These are phyloP conservation scores for Drosophila kikkawai DNA, from an alignment of 1,140 invertebrate genomes.

Conservation along the genomic window DNA sequence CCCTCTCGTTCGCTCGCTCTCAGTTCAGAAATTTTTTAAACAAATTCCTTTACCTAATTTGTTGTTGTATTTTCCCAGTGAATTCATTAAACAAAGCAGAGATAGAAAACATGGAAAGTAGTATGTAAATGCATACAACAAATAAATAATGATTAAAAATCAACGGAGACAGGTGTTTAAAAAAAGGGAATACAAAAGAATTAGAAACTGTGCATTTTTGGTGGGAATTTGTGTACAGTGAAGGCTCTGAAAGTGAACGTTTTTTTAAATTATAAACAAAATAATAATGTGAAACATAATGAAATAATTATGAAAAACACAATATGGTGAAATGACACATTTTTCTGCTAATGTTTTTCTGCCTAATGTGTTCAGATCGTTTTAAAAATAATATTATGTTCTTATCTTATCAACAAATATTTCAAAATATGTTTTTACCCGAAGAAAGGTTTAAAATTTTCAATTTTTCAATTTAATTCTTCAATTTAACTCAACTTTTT, in stretches of 20 bases:
- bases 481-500: no score
- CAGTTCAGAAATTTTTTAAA: slow-evolving; percentile 25
- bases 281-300: background rate
- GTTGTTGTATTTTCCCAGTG: slow-evolving; percentile 21
- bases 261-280: no score
- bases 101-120: slow-evolving; percentile 22
- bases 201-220: slow-evolving; percentile 11
- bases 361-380: background rate
- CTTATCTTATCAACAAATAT: no score
- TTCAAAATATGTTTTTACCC: no score
- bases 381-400: no score
- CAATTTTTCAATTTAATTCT: no score
- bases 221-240: slow-evolving; percentile 18
- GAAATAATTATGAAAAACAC: background rate
- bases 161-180: slow-evolving; percentile 21
- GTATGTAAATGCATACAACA: slow-evolving; percentile 15
- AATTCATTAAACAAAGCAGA: slow-evolving; percentile 24
- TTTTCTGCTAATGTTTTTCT: background rate
- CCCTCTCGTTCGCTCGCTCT: background rate
- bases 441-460: no score
- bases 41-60: slow-evolving; percentile 24
- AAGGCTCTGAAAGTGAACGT: background rate
- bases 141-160: slow-evolving; percentile 37
- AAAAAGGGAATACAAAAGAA: slow-evolving; percentile 12
- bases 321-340: background rate